Evolutionary conservation across 2,113 vertebrate genomes (phyloP).

Genomic region (Forbesichthys agassizii): DNA sequence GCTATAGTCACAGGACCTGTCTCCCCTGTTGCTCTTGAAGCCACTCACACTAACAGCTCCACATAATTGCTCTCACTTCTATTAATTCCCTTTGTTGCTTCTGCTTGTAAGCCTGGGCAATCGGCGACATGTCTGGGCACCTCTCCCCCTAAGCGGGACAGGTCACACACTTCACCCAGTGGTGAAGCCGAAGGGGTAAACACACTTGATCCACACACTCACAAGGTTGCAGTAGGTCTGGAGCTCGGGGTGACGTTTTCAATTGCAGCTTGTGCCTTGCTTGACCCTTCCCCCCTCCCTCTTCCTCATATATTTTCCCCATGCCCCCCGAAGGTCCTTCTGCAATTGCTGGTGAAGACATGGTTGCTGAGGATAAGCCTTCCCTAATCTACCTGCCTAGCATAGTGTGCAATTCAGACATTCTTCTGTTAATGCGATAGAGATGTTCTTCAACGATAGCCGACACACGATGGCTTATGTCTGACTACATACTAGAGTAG

Average conservation of each 20-base stretch:
- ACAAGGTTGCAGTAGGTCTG: not conserved
- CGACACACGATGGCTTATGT: not conserved
- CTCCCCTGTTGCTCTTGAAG: not conserved
- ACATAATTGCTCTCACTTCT: not conserved
- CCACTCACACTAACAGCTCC: not conserved
- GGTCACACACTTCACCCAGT: constrained; percentile 58
- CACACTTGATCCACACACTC: constrained; percentile 61
- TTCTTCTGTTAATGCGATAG: constrained; percentile 57
- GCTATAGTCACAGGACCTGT: constrained; percentile 29
- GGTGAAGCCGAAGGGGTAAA: constrained; percentile 41
- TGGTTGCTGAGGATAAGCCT: constrained; percentile 44
- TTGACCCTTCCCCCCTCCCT: constrained; percentile 35
- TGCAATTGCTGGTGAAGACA: constrained; percentile 32
- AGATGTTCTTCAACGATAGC: constrained; percentile 31
- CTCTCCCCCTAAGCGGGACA: constrained; percentile 26
- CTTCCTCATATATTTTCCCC: no score
- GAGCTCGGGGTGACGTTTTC: not conserved
- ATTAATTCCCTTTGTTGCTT: constrained; percentile 5
- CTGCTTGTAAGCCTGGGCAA: constrained; percentile 11
- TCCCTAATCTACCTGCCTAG: constrained; percentile 60
- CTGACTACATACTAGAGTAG: no score
- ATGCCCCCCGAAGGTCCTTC: constrained; percentile 17
- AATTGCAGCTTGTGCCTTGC: constrained; percentile 55
- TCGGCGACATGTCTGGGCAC: constrained; percentile 41
- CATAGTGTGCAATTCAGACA: constrained; percentile 52